Conservation (phyloP, 2,888 invertebrate genomes). For the Folsomia manolachei region DNA sequence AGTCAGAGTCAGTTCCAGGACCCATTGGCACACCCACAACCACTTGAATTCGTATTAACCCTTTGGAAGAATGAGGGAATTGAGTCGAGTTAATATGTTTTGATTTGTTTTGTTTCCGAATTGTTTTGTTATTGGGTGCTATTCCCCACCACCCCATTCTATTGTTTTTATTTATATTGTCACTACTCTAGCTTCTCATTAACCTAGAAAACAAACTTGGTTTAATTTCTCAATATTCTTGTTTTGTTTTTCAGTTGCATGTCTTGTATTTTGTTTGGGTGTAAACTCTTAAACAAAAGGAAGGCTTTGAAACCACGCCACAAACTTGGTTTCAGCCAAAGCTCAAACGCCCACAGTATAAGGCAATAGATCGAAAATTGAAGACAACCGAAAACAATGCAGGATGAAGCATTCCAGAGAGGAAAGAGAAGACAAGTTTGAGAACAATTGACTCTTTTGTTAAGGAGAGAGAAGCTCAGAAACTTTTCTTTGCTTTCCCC, state of each 20-base stretch:
- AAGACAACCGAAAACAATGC: constrained; percentile 5
- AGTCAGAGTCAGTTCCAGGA: too few species aligned
- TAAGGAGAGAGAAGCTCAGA: not conserved
- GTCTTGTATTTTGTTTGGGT: not conserved
- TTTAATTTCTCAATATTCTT: not conserved
- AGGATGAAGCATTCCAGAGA: not conserved
- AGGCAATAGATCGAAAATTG: not conserved
- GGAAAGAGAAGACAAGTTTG: constrained; percentile 13
- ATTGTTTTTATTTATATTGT: not conserved
- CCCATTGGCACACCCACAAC: too few species aligned
- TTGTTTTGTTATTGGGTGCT: not conserved
- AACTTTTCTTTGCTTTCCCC: not conserved
- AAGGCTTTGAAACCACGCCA: not conserved
- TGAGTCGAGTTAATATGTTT: not conserved
- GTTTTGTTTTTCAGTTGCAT: not conserved
- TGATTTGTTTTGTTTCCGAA: not conserved
- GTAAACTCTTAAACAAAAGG: not conserved
- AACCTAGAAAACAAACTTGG: not conserved
- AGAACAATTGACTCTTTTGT: constrained; percentile 19
- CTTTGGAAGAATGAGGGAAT: not conserved
- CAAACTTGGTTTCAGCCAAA: not conserved
- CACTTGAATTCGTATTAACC: too few species aligned
- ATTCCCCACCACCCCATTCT: not conserved
- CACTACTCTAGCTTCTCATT: not conserved
- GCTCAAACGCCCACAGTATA: not conserved